Evolutionary conservation across 2,888 invertebrate genomes (phyloP).

Genomic region (Malthinus seriepunctatus): DNA sequence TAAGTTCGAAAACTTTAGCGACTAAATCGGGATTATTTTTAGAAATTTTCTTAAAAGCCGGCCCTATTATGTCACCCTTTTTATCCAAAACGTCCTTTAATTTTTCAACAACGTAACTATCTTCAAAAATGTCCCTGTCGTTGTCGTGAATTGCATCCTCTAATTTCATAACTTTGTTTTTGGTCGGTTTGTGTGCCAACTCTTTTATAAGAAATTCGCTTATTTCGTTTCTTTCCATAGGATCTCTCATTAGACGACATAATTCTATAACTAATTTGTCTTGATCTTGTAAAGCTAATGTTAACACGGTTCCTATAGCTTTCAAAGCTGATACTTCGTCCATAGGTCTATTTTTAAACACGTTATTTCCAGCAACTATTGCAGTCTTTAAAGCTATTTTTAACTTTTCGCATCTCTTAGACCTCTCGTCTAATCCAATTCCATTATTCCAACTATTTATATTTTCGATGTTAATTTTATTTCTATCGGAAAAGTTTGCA

Average conservation of each 20-base stretch:
- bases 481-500: constrained; percentile 50
- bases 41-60: constrained; percentile 69
- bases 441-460: constrained; percentile 43
- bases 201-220: constrained; percentile 49
- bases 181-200: constrained; percentile 57
- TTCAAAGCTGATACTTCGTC: constrained; percentile 52
- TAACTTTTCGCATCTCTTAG: constrained; percentile 32
- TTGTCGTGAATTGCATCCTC: constrained; percentile 61
- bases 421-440: constrained; percentile 28
- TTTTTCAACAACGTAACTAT: constrained; percentile 61
- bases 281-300: constrained; percentile 45
- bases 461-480: constrained; percentile 50
- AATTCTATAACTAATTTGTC: constrained; percentile 44
- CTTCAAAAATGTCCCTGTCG: constrained; percentile 59
- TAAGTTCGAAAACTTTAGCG: constrained; percentile 62
- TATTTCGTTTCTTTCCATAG: constrained; percentile 48
- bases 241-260: constrained; percentile 47
- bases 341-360: constrained; percentile 51
- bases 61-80: constrained; percentile 63
- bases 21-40: constrained; percentile 63
- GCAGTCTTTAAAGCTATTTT: constrained; percentile 51
- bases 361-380: constrained; percentile 51
- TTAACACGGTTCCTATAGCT: constrained; percentile 47
- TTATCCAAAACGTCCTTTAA: constrained; percentile 66
- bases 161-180: constrained; percentile 66